Conservation (phyloP, 1,140 invertebrate species). For the Nylanderia fulva region DNA sequence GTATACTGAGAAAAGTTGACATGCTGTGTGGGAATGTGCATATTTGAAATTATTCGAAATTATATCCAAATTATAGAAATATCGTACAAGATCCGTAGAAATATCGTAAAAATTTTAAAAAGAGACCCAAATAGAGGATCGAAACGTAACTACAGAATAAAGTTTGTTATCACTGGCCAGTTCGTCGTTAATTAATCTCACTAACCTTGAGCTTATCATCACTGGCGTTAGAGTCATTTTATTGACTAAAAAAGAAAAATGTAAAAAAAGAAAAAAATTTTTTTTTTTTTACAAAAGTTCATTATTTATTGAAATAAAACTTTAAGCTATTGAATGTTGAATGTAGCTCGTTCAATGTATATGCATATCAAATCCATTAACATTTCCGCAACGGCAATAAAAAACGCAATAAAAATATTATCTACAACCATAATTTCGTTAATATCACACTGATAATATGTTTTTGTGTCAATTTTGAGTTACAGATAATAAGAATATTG, state of each 20-base stretch:
- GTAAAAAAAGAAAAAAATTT: too few relatives aligned
- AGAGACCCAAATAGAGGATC: too few relatives aligned
- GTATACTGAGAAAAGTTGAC: too few relatives aligned
- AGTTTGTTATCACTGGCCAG: too few relatives aligned
- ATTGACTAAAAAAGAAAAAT: too few relatives aligned
- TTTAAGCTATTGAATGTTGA: not conserved
- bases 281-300: not conserved
- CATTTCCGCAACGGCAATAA: not conserved
- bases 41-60: not conserved
- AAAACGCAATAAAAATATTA: slow-evolving; percentile 13
- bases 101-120: not conserved
- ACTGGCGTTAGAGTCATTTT: too few relatives aligned
- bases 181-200: too few relatives aligned
- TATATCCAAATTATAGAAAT: not conserved
- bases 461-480: not conserved
- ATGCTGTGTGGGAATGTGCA: too few relatives aligned
- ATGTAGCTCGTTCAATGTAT: not conserved
- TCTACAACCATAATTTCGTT: slow-evolving; percentile 17
- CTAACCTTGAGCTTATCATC: too few relatives aligned
- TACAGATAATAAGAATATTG: not conserved
- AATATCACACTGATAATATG: not conserved
- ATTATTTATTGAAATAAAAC: not conserved
- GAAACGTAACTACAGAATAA: too few relatives aligned
- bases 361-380: not conserved
- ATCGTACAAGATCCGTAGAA: not conserved